A percentile compares a stretch with the other conserved stretches of the same genome.
phyloP scores from a whole-genome alignment of 2,888 invertebrate genomes.

The Cosmorhoe ocellata region DNA sequence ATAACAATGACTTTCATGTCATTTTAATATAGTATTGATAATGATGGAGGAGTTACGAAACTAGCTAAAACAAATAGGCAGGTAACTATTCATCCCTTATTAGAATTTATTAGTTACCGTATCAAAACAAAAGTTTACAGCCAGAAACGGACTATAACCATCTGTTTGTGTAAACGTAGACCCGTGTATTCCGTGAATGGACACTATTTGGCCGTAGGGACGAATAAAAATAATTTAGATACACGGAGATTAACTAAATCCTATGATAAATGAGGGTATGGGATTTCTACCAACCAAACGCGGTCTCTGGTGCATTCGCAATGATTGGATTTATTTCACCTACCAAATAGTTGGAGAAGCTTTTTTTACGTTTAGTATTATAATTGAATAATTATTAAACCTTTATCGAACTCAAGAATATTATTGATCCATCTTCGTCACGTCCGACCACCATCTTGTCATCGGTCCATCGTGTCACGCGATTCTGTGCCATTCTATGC shows the following conservation, averaged over 20 bases:
- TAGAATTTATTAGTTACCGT: too few relatives aligned
- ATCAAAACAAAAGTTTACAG: background rate
- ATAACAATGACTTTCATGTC: too few relatives aligned
- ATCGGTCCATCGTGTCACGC: too few relatives aligned
- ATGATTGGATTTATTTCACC: conserved; percentile 23
- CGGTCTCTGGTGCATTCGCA: conserved; percentile 25
- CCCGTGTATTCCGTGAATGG: conserved; percentile 17
- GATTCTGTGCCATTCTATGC: too few relatives aligned
- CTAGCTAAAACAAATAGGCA: too few relatives aligned
- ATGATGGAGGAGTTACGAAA: too few relatives aligned
- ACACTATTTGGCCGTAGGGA: conserved; percentile 26
- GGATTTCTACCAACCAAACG: conserved; percentile 2
- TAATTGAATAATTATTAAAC: background rate
- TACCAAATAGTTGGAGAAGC: conserved; percentile 6
- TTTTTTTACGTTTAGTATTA: background rate
- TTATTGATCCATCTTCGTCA: too few relatives aligned
- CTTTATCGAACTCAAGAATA: too few relatives aligned
- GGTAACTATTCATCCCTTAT: too few relatives aligned
- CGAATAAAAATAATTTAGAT: conserved; percentile 29
- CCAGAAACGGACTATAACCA: background rate
- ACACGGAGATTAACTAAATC: conserved; percentile 28
- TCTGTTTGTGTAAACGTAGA: conserved; percentile 9
- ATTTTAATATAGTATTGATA: too few relatives aligned
- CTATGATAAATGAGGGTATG: conserved; percentile 27
- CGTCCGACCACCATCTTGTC: too few relatives aligned